These are phyloP conservation scores for Coturnix japonica DNA, from an alignment of 2,113 vertebrate species.

Conservation along the genomic window DNA sequence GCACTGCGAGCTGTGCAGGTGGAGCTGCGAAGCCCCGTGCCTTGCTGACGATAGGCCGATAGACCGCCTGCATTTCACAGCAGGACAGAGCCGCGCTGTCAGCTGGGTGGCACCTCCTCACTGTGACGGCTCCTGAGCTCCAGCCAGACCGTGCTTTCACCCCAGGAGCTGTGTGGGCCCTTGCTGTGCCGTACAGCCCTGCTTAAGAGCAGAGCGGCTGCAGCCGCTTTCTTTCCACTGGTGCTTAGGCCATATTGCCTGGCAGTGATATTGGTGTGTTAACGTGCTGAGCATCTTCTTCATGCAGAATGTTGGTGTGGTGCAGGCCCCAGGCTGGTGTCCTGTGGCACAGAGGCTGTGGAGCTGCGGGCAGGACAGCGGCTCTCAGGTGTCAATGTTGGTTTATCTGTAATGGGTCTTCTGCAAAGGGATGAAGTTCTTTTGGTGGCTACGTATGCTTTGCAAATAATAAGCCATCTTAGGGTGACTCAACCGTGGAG, in stretches of 20 bases:
- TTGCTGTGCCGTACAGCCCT: neutral
- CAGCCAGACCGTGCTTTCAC: slow-evolving; percentile 1
- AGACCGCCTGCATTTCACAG: neutral
- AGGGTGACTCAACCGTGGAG: neutral
- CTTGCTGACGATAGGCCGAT: slow-evolving; percentile 1
- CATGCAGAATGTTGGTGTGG: neutral
- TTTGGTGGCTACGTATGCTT: neutral
- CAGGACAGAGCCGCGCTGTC: slow-evolving; percentile 27
- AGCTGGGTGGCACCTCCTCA: neutral
- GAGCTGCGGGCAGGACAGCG: neutral
- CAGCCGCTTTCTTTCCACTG: neutral
- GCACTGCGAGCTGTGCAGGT: slow-evolving; percentile 6
- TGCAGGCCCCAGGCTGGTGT: neutral
- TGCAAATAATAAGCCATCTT: slow-evolving; percentile 14
- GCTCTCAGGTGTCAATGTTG: neutral
- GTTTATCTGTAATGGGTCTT: neutral
- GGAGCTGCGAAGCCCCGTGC: slow-evolving; percentile 18
- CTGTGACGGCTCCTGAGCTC: slow-evolving; percentile 33
- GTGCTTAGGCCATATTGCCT: neutral
- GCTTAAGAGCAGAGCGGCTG: neutral
- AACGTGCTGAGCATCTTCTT: neutral
- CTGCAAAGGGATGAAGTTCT: neutral
- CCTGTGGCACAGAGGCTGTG: neutral
- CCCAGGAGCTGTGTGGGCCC: neutral
- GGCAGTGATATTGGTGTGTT: neutral